phyloP scores from a whole-genome alignment of 92 coral and sea anemone genomes.

The Heliopora coerulea region DNA sequence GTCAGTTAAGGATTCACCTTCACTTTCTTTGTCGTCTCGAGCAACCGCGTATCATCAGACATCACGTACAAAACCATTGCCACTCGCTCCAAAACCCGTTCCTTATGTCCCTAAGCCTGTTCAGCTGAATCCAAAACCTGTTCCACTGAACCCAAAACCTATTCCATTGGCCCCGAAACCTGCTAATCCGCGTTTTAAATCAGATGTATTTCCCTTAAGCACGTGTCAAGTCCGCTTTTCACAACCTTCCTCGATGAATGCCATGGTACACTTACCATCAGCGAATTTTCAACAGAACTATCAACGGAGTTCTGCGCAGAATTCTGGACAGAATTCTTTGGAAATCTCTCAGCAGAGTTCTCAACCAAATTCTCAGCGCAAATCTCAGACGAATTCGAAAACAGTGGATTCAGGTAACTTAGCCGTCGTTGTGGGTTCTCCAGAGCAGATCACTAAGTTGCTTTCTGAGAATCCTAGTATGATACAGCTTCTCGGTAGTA shows the following conservation, averaged over 20 bases:
- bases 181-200: not conserved
- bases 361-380: too few relatives aligned
- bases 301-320: not conserved
- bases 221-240: constrained; percentile 13
- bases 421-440: constrained; percentile 39
- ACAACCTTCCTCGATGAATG: constrained; percentile 18
- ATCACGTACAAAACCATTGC: constrained; percentile 7
- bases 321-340: not conserved
- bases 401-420: constrained; percentile 13
- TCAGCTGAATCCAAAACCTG: not conserved
- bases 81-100: constrained; percentile 31
- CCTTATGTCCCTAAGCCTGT: not conserved
- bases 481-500: constrained; percentile 37
- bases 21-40: constrained; percentile 6
- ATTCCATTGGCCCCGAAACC: constrained; percentile 5
- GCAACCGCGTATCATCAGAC: not conserved
- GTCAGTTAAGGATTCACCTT: not conserved
- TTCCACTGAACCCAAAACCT: not conserved
- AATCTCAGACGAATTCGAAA: not conserved
- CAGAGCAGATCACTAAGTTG: constrained; percentile 36
- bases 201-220: not conserved
- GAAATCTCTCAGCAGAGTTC: not conserved
- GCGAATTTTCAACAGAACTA: not conserved
- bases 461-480: constrained; percentile 32
- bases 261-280: not conserved